Evolutionary conservation across 2,888 invertebrate species (phyloP).

Genomic region (Oligia latruncula): DNA sequence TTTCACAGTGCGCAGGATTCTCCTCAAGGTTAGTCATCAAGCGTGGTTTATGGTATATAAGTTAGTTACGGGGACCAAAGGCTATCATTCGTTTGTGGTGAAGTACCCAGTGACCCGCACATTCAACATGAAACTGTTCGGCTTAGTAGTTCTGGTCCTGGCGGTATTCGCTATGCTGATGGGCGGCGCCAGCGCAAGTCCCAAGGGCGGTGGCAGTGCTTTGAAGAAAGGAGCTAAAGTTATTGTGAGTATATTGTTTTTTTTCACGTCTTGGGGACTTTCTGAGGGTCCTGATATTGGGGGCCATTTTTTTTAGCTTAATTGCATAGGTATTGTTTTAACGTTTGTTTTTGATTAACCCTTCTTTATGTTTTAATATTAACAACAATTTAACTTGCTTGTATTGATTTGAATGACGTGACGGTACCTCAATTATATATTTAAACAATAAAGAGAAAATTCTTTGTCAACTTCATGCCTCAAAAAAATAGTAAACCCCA

Average conservation of each 20-base stretch:
- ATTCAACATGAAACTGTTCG: conserved; percentile 67
- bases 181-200: conserved; percentile 57
- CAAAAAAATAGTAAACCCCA: not conserved
- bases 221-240: conserved; percentile 62
- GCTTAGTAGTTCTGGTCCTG: conserved; percentile 61
- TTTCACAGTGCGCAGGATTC: conserved; percentile 43
- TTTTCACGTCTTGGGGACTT: not conserved
- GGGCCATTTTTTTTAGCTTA: too few relatives aligned
- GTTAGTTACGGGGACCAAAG: not conserved
- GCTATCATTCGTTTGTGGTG: conserved; percentile 39
- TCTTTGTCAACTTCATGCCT: not conserved
- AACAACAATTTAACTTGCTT: not conserved
- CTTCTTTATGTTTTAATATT: not conserved
- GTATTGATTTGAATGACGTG: too few relatives aligned
- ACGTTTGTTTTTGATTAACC: not conserved
- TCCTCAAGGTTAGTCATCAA: conserved; percentile 39
- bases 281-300: not conserved
- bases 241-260: conserved; percentile 60
- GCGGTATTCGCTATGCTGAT: conserved; percentile 66
- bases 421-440: not conserved
- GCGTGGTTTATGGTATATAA: conserved; percentile 47
- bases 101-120: conserved; percentile 28
- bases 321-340: not conserved
- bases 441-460: not conserved
- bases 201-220: conserved; percentile 57